These are phyloP conservation scores for Hololepta plana DNA, from an alignment of 2,888 invertebrate genomes.

Conservation along the genomic window DNA sequence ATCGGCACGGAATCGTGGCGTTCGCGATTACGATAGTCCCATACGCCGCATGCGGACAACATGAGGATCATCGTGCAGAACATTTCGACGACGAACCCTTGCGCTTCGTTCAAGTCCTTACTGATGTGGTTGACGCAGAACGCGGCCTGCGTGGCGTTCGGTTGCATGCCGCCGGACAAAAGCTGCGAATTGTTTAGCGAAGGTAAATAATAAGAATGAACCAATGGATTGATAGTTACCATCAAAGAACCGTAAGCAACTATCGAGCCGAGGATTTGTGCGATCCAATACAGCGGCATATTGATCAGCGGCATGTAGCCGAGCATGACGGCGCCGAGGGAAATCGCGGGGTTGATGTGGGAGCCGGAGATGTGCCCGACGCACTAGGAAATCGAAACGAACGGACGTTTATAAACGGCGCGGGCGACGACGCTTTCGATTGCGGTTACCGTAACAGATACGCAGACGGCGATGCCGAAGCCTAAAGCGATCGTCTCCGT, in stretches of 20 bases:
- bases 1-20: conserved; percentile 9
- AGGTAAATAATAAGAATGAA: too few relatives aligned
- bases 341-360: conserved; percentile 60
- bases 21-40: conserved; percentile 8
- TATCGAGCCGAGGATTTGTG: conserved; percentile 46
- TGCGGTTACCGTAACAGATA: conserved; percentile 41
- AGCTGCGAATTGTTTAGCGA: too few relatives aligned
- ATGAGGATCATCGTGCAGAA: conserved; percentile 7
- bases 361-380: conserved; percentile 64
- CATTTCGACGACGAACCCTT: conserved; percentile 9
- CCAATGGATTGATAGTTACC: conserved; percentile 25
- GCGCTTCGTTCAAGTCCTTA: too few relatives aligned
- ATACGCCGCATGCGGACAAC: conserved; percentile 8
- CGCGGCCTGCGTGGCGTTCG: too few relatives aligned
- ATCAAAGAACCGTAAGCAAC: conserved; percentile 50
- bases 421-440: neutral
- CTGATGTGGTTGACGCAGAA: too few relatives aligned
- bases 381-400: conserved; percentile 25
- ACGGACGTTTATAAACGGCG: neutral
- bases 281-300: conserved; percentile 39
- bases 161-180: too few relatives aligned
- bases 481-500: conserved; percentile 30
- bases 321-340: conserved; percentile 41
- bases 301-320: conserved; percentile 32
- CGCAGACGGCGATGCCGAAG: conserved; percentile 53